These are phyloP conservation scores for Gymnobelideus leadbeateri DNA, from an alignment of 2,113 vertebrate genomes.

Conservation along the genomic window DNA sequence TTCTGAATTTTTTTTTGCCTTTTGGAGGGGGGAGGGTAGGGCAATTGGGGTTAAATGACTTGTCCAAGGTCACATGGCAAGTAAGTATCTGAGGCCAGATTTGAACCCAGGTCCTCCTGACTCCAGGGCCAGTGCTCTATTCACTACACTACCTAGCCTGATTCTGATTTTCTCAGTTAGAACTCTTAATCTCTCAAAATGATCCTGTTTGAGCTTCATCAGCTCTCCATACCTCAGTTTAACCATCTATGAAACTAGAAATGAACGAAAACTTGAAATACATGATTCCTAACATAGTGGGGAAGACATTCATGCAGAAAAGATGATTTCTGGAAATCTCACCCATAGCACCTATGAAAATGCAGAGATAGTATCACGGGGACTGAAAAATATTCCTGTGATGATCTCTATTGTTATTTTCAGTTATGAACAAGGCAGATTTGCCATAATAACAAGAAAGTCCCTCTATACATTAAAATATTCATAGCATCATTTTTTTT, in stretches of 20 bases:
- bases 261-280: background rate
- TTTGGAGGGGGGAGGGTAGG: no score
- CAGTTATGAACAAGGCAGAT: background rate
- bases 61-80: no score
- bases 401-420: background rate
- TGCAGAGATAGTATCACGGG: background rate
- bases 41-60: no score
- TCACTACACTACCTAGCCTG: no score
- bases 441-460: background rate
- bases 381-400: background rate
- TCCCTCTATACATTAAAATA: background rate
- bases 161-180: background rate
- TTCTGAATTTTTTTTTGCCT: background rate
- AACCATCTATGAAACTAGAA: no score
- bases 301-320: background rate
- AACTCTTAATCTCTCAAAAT: background rate
- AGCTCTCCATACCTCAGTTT: background rate
- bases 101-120: no score
- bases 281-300: background rate
- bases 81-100: no score
- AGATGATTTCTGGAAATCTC: background rate
- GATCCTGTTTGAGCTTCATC: background rate
- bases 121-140: no score
- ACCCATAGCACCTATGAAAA: background rate
- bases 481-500: background rate